These are phyloP conservation scores for Kradibia gibbosae DNA, from an alignment of 1,140 invertebrate genomes.

Conservation along the genomic window DNA sequence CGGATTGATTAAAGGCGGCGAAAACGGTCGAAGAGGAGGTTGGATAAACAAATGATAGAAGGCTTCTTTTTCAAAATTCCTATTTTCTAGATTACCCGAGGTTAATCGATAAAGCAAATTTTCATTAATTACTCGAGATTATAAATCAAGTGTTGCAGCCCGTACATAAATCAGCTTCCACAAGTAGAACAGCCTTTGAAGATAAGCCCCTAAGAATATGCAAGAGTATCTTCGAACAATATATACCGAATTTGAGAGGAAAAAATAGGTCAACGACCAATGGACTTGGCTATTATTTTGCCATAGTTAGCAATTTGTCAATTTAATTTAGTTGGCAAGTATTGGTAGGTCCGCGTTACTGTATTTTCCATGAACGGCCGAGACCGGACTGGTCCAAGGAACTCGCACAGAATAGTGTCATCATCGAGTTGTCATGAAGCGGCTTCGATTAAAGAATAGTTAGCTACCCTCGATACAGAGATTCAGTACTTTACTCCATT, in stretches of 20 bases:
- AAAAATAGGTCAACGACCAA: not conserved
- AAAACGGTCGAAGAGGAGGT: not conserved
- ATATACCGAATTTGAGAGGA: not conserved
- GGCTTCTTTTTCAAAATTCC: not conserved
- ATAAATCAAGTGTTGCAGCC: not conserved
- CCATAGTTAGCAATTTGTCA: too few species aligned
- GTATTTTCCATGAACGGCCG: too few species aligned
- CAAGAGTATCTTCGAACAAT: not conserved
- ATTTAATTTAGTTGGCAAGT: too few species aligned
- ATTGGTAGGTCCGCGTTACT: too few species aligned
- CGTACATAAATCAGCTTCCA: not conserved
- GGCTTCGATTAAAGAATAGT: too few species aligned
- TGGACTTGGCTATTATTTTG: too few species aligned
- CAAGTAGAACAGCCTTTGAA: not conserved
- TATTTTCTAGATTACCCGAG: not conserved
- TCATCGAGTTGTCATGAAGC: too few species aligned
- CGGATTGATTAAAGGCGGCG: not conserved
- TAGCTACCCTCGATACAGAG: too few species aligned
- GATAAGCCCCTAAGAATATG: not conserved
- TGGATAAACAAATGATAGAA: not conserved
- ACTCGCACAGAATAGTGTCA: too few species aligned
- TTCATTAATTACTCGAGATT: not conserved
- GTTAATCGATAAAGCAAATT: not conserved
- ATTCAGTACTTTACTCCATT: too few species aligned
- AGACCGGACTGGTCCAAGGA: too few species aligned